These are phyloP conservation scores for Drosophila miranda DNA, from an alignment of 1,140 invertebrate genomes.

Conservation along the genomic window DNA sequence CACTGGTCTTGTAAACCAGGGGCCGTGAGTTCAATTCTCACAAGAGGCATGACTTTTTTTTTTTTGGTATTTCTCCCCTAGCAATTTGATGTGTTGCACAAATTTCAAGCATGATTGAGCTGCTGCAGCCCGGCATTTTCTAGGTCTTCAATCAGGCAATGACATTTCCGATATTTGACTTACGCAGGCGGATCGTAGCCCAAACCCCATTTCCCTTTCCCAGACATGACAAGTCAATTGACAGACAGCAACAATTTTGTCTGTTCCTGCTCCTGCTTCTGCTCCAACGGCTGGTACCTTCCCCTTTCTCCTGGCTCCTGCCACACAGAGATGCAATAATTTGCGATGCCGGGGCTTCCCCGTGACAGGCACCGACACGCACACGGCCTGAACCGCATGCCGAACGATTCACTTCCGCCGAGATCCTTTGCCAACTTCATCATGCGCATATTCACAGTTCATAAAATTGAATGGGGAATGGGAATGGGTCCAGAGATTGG, in stretches of 20 bases:
- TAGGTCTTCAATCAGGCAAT: constrained; percentile 38
- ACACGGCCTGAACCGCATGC: constrained; percentile 33
- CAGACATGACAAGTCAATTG: constrained; percentile 64
- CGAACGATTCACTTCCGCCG: constrained; percentile 48
- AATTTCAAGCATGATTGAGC: constrained; percentile 42
- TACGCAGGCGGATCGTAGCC: constrained; percentile 19
- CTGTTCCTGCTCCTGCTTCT: not conserved
- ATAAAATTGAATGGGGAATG: constrained; percentile 58
- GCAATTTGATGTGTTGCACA: constrained; percentile 20
- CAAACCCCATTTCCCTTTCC: constrained; percentile 15
- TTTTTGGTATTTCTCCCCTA: not conserved
- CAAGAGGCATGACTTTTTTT: constrained; percentile 85
- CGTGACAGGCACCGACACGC: constrained; percentile 16
- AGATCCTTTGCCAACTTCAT: constrained; percentile 64
- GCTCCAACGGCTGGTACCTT: not conserved
- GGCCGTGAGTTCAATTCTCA: constrained; percentile 96
- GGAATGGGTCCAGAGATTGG: not conserved
- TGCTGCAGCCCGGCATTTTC: constrained; percentile 1
- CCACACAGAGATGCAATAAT: constrained; percentile 61
- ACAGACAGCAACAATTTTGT: constrained; percentile 44
- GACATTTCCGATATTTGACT: constrained; percentile 48
- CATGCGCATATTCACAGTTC: constrained; percentile 72
- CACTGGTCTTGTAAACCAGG: constrained; percentile 96
- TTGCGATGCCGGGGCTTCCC: constrained; percentile 49
- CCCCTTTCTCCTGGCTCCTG: constrained; percentile 6